A percentile compares a stretch with the other conserved stretches of the same genome.
Conservation (phyloP, 2,797 vertebrate genomes). For the Sebastolobus alascanus region DNA sequence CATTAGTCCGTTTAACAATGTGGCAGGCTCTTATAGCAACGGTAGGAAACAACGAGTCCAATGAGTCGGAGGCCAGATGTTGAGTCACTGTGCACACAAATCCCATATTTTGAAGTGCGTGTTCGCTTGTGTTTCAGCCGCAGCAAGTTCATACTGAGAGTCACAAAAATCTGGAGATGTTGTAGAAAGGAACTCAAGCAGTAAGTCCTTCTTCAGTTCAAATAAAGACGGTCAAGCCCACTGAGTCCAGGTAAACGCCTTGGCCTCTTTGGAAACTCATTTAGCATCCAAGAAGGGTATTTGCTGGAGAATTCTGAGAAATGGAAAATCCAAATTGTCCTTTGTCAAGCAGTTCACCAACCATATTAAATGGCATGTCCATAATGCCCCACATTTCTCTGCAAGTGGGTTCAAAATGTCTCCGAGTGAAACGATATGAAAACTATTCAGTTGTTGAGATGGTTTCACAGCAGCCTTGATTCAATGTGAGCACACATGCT, state of each 20-base stretch:
- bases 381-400: slow-evolving; percentile 23
- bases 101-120: slow-evolving; percentile 19
- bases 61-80: slow-evolving; percentile 35
- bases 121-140: slow-evolving; percentile 34
- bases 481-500: slow-evolving; percentile 18
- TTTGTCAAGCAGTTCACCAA: slow-evolving; percentile 38
- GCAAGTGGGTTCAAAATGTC: slow-evolving; percentile 24
- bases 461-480: slow-evolving; percentile 30
- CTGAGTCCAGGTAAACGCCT: slow-evolving; percentile 22
- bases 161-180: slow-evolving; percentile 32
- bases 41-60: slow-evolving; percentile 31
- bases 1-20: slow-evolving; percentile 57
- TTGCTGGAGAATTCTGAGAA: slow-evolving; percentile 15
- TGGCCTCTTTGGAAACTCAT: slow-evolving; percentile 7
- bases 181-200: slow-evolving; percentile 12
- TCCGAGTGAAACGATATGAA: slow-evolving; percentile 12
- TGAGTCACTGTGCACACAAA: slow-evolving; percentile 43
- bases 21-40: slow-evolving; percentile 17
- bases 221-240: slow-evolving; percentile 9
- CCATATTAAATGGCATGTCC: slow-evolving; percentile 14
- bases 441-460: neutral
- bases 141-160: slow-evolving; percentile 22
- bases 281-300: slow-evolving; percentile 19
- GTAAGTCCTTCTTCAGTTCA: slow-evolving; percentile 40
- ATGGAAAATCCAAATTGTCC: slow-evolving; percentile 45